Evolutionary conservation across 2,888 invertebrate genomes (phyloP), one percentile per base, ranked within the genome.

Genomic region (Drosophila seclusa): DNA sequence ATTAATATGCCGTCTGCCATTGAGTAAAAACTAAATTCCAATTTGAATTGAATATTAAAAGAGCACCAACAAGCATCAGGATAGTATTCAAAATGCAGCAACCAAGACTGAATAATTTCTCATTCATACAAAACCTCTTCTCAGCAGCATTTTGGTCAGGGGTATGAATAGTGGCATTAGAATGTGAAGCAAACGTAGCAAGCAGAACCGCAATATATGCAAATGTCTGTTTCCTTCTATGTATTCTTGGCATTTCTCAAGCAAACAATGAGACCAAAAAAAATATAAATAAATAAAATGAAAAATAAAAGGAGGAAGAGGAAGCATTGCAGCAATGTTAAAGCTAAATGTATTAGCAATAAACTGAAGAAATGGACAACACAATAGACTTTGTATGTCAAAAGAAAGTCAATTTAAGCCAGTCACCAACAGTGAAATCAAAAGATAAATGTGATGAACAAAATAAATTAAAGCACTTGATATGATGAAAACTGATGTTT

Each of bases 171-270:
- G 57, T 68, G 57, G 42, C 38, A 63, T 65, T 63, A 71, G 54
- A 63, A 40, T 80, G 68, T 21, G 64, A 62, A 64, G 73, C 63
- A 53, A 77, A 31, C 69, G 34, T 67, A 68, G 64, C 52, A 68
- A 81, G 58, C 78, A 68, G 69, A 73, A 74, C 75, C 77, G 58
- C 78, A 83, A 78, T 80, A 80, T 83, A 83, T 83, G 83, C 83
- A 83, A 83, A 83, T 83, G 70, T 73, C 78, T 69, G 78, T 78
- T 80, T 83, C 83, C 83, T 78, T 72, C 74, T 63, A 59, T 74
- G 74, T 72, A 77, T 77, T 83, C 67, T 68, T 78, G 62, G 64
- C 67, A 77, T 73, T 78, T 80, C 64, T 75, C 70, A 74, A 73
- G 73, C 75, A 73, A 45, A 24, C 50, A 68, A 24, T 11, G n/a